Conservation (phyloP, 2,797 vertebrate species). For the Peromyscus nudipes region DNA sequence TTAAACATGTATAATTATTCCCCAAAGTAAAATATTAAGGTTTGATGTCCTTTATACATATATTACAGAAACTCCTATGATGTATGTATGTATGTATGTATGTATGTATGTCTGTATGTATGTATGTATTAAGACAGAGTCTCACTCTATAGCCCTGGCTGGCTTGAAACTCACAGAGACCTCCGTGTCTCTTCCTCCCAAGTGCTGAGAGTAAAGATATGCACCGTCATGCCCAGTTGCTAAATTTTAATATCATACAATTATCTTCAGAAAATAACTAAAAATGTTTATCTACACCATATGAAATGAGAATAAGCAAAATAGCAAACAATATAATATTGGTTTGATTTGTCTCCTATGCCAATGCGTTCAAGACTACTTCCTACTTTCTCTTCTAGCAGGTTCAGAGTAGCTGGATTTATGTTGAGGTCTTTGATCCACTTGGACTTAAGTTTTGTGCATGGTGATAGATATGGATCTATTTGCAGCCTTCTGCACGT, state of each 20-base stretch:
- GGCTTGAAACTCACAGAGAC: background rate
- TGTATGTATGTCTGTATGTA: background rate
- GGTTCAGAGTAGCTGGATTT: too few species aligned
- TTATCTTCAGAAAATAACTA: background rate
- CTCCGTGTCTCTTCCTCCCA: background rate
- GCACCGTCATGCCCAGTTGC: background rate
- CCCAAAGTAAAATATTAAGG: background rate
- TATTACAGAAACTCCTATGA: background rate
- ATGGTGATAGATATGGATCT: too few species aligned
- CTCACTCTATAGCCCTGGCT: background rate
- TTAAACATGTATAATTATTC: background rate
- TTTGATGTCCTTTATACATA: background rate
- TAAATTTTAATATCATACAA: background rate
- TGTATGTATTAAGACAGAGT: background rate
- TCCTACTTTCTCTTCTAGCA: too few species aligned
- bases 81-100: background rate
- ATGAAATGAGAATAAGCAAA: background rate
- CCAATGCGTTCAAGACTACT: too few species aligned
- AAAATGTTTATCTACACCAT: background rate
- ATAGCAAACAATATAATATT: background rate
- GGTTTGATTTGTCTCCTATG: background rate
- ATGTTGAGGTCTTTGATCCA: too few species aligned
- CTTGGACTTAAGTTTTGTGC: too few species aligned
- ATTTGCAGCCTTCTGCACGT: too few species aligned
- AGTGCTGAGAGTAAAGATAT: background rate